Base-by-base conservation (phyloP, 2,113 vertebrate species). In the Sclerurus mexicanus region DNA sequence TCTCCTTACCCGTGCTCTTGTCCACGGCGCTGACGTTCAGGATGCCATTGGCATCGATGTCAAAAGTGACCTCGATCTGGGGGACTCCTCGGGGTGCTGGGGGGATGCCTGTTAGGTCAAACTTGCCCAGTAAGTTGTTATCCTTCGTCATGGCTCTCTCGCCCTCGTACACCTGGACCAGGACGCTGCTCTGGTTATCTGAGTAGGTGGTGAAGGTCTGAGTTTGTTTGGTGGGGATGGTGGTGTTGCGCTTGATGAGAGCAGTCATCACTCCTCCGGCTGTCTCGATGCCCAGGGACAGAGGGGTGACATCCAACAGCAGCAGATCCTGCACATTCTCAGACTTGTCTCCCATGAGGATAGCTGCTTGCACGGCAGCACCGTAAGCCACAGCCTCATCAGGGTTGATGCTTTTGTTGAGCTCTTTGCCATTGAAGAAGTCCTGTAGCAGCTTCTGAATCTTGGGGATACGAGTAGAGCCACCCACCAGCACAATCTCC, bases 201-300 rank as follows among this genome's bases (percentile, higher is more conserved):
- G 98, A 98, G 95, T 98, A 98, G 69, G 98, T 98, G 73, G 98
- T 98, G 96, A 98, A 98, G 96, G 97, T 98, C 97, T 98, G 98
- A n/a, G 98, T 98, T 96, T 98, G 98, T 97, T 98, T 98, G 93
- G 98, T 98, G 69, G 98, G 98, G 92, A 98, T 98, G 46, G 98
- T 98, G 64, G 98, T 98, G 97, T 98, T 98, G 30, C 98, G 97
- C 84, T 98, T 98, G 95, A 98, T 98, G 89, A 98, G 98, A 5
- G 98, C 97, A 0, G 98, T 98, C 98, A 98, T 98, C 92, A 98
- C 98, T 5, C 98, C 98, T 25, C 98, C 98, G 3, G 98, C 98
- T 1, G 98, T 98, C 91, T 98, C 98, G 0, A 98, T 98, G 77
- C 98, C 98, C 96, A 98, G 94, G 8, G 98, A 98, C 79, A 98